Evolutionary conservation across 2,113 vertebrate species (phyloP).

Genomic region (Noturus placidus): DNA sequence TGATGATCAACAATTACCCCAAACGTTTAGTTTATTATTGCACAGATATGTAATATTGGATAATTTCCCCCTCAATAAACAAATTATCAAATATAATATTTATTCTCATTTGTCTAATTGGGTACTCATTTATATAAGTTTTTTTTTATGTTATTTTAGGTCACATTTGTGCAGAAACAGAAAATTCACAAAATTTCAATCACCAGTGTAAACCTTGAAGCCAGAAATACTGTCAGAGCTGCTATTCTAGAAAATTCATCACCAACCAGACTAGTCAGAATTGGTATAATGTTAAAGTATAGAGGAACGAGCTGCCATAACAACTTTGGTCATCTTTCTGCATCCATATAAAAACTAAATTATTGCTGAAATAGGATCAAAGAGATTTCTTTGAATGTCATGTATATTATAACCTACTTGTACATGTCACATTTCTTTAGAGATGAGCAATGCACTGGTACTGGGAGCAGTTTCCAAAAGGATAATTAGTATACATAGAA

Average conservation of each 20-base stretch:
- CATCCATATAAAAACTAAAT: neutral
- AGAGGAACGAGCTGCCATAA: neutral
- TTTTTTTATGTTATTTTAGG: no score
- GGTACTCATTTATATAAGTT: no score
- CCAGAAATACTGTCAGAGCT: neutral
- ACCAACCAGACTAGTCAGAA: neutral
- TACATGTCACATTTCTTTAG: neutral
- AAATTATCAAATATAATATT: no score
- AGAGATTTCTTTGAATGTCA: neutral
- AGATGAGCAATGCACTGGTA: neutral
- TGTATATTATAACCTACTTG: neutral
- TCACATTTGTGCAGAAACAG: no score
- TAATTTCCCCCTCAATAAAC: no score
- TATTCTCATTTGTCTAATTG: no score
- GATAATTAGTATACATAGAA: neutral
- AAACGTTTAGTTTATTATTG: no score
- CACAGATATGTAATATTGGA: no score
- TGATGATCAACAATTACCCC: no score
- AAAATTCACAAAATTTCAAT: no score
- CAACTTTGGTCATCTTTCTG: neutral
- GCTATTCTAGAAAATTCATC: neutral
- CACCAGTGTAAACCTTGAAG: no score
- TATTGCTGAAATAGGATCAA: neutral
- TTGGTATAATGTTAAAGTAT: neutral
- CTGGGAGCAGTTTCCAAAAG: neutral